Base-by-base conservation (phyloP, 2,797 vertebrate genomes). In the Microtus agrestis region DNA sequence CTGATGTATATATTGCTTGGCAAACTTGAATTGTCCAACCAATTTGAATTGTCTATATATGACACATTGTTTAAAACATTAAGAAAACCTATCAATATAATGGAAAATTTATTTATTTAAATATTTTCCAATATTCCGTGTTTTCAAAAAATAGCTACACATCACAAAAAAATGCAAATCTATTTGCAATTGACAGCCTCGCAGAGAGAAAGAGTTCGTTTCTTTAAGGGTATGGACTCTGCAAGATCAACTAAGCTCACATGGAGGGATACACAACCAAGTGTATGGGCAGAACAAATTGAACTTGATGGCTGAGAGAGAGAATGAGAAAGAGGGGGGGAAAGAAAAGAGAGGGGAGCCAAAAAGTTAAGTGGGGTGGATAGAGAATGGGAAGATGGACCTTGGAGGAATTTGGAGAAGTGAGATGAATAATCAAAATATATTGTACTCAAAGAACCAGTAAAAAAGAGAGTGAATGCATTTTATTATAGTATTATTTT, bases 31-130 rank as follows among this genome's bases (percentile, higher is more conserved):
- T 92, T 56, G 65, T 77, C 87, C 61, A 71, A 21, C 19, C 56
- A 94, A 93, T 23, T 61, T 43, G 51, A 71, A 87, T 90, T 61
- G 65, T 77, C 89, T 61, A 65, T 51, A 87, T 65, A 37, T 91
- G 34, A 51, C 31, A 86, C 34, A 40, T 82, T 76, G 23, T 79
- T 95, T 0, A 21, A 78, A 15, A 56, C 8, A 43, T 84, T 74
- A 78, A 71, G 21, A 19, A 9, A 88, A 46, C 78, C 46, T 82
- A 88, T 29, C n/a, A 89, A 90, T 76, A 91, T 3, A 96, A 91
- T 3, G 95, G 54, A 89, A 94, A 97, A 91, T 76, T 69, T n/a
- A 0, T 65, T 56, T 56, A 56, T 65, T 56, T 21, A 56, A 56
- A 56, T 94, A 78, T 5, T 69, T 31, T 48, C 67, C 34, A 90